Conservation (phyloP, 2,113 vertebrate genomes). For the Cyanoliseus patagonus region DNA sequence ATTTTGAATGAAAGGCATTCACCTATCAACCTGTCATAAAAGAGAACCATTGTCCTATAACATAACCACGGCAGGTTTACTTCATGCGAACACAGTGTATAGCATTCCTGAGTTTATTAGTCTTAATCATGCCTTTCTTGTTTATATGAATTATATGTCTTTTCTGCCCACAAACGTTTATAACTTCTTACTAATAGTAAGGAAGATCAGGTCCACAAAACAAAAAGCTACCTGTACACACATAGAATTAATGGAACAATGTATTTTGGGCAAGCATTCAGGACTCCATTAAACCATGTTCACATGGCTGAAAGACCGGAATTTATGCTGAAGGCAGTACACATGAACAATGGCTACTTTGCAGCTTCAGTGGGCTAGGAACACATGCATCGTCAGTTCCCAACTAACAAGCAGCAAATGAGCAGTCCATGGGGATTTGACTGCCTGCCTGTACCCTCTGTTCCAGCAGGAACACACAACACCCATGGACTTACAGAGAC, state of each 20-base stretch:
- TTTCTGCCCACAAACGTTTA: background rate
- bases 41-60: background rate
- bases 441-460: background rate
- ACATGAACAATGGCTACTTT: background rate
- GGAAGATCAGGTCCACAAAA: background rate
- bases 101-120: background rate
- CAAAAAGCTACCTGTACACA: background rate
- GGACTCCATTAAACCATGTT: background rate
- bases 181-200: background rate
- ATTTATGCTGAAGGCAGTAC: background rate
- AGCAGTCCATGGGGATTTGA: background rate
- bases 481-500: background rate
- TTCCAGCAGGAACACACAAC: background rate
- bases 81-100: background rate
- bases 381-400: rapidly evolving
- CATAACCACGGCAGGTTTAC: background rate
- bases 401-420: background rate
- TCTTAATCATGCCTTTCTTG: background rate
- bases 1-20: background rate
- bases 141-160: background rate
- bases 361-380: background rate
- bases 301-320: background rate
- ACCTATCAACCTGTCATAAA: background rate
- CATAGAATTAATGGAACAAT: background rate
- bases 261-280: background rate